Base-by-base conservation (phyloP, 2,113 vertebrate genomes). In the Mobula hypostoma region DNA sequence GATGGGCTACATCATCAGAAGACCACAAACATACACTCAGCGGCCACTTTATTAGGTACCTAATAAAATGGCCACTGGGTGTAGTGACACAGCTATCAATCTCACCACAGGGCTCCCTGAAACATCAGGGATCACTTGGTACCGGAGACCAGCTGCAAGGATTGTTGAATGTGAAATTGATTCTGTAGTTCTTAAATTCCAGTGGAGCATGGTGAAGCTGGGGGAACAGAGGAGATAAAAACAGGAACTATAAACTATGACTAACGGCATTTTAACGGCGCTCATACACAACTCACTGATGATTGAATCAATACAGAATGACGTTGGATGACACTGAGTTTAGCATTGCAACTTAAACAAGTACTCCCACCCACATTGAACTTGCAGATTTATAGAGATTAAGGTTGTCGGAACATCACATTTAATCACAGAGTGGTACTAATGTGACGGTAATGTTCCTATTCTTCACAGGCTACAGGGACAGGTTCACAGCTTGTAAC, bases 291-390 rank as follows among this genome's bases (percentile, higher is more conserved):
- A 70, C 36, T 70, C 88, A 92, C 19, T 72, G 88, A 36, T 92
- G 88, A 14, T 2, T 70, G 66, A 40, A 92, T 92, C 88, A 92
- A 92, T 72, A 70, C 88, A 92, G n/a, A 11, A 14, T 92, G 66
- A 72, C 66, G 66, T 72, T 24, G 88, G 88, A 70, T 92, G n/a
- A 92, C 88, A 40, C 29, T 17, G 63, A 85, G 82, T 85, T 85
- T 85, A 85, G 61, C 56, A 87, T 11, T 14, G 83, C 56, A 61
- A 92, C 32, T 92, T 72, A 72, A 92, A 40, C 7, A 32, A 68
- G 87, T 58, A 24, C 80, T 83, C 80, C 80, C n/a, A 36, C 66
- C 17, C 17, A 21, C 19, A 72, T 7, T 72, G 66, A 40, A 92
- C 68, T 24, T 40, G 19, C 36, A 32, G 66, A 72, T 92, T 92